Conservation (phyloP, 35 echinoderm and acorn worm species). For the Diadema setosum region DNA sequence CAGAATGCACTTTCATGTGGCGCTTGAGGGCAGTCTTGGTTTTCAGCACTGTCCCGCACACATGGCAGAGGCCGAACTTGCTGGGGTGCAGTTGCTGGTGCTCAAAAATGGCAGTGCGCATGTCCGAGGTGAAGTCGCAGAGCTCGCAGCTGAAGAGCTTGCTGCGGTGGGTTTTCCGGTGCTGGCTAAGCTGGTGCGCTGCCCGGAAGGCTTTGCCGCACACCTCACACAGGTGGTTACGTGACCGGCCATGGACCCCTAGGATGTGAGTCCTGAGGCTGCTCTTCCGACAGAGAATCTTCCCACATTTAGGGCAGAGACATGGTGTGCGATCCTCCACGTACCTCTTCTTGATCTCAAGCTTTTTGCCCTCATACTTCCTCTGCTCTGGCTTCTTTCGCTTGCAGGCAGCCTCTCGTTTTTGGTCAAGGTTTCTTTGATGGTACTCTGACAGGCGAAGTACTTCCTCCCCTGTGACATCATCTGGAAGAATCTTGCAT, state of each 20-base stretch:
- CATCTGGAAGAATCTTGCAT: not conserved
- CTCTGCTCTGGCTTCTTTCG: not conserved
- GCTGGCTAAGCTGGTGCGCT: constrained; percentile 44
- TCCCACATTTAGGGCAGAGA: not conserved
- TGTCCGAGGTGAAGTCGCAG: constrained; percentile 74
- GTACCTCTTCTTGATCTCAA: not conserved
- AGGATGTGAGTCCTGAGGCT: constrained; percentile 6
- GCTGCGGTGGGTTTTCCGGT: constrained; percentile 56
- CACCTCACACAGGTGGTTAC: constrained; percentile 82
- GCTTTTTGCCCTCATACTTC: not conserved
- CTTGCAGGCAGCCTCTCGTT: not conserved
- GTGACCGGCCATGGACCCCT: not conserved
- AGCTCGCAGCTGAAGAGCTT: constrained; percentile 78
- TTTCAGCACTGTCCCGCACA: constrained; percentile 78
- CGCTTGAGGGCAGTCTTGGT: constrained; percentile 69
- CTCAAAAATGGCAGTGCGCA: constrained; percentile 46
- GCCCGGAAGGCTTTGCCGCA: constrained; percentile 88
- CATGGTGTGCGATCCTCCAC: not conserved
- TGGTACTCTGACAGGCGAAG: not conserved
- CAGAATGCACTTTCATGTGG: constrained; percentile 82
- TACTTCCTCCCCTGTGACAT: not conserved
- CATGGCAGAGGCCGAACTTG: constrained; percentile 69
- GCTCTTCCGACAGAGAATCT: not conserved
- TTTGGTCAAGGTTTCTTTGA: not conserved
- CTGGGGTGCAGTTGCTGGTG: constrained; percentile 73